phyloP scores from a whole-genome alignment of 1,140 invertebrate species.

The Calephelis virginiensis region DNA sequence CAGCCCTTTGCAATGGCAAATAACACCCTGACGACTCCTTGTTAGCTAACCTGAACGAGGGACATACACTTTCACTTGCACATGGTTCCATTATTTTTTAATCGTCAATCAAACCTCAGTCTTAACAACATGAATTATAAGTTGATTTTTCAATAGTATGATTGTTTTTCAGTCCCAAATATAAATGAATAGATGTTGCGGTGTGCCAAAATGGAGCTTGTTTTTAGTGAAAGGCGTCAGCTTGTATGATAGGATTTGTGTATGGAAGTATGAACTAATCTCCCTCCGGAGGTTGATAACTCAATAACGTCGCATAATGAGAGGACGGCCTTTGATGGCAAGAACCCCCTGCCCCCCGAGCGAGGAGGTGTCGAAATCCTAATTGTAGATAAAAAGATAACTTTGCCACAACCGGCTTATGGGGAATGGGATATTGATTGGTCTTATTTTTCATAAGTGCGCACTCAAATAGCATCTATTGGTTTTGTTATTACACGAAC shows the following conservation, averaged over 20 bases:
- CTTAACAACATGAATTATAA: conserved; percentile 1
- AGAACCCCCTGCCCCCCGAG: conserved; percentile 24
- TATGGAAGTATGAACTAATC: conserved; percentile 78
- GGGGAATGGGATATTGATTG: conserved; percentile 47
- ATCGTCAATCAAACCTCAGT: conserved; percentile 21
- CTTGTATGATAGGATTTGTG: conserved; percentile 76
- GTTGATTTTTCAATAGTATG: conserved; percentile 17
- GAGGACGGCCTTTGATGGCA: conserved; percentile 70
- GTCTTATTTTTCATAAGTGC: conserved; percentile 29
- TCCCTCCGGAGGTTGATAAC: conserved; percentile 69
- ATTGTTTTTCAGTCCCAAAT: conserved; percentile 11
- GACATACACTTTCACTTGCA: conserved; percentile 44
- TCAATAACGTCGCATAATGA: conserved; percentile 75
- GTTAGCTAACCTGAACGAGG: conserved; percentile 57
- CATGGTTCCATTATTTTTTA: conserved; percentile 45
- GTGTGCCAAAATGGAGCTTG: conserved; percentile 69
- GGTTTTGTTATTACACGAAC: too few species aligned
- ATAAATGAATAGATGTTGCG: conserved; percentile 49
- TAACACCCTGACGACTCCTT: conserved; percentile 60
- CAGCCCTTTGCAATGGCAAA: conserved; percentile 67
- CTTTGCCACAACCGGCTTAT: conserved; percentile 42
- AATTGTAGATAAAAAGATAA: conserved; percentile 78
- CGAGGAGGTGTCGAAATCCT: conserved; percentile 71
- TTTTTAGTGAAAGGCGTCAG: conserved; percentile 74
- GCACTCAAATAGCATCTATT: conserved; percentile 23